These are phyloP conservation scores for Scaptomyza flava DNA, from an alignment of 2,888 invertebrate genomes.

Conservation along the genomic window DNA sequence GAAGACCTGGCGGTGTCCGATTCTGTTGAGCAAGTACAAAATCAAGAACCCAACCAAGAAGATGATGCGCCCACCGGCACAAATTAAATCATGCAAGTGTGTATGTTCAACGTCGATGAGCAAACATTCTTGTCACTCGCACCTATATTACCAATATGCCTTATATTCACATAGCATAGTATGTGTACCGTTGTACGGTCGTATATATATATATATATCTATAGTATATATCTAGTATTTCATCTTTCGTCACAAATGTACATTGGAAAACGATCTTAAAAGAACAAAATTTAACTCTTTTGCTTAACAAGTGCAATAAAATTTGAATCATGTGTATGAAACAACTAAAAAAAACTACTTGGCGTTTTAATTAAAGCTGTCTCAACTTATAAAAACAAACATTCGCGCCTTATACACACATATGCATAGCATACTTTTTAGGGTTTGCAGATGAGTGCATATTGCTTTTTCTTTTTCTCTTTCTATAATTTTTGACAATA, in stretches of 20 bases:
- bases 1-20: background rate
- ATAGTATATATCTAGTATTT: background rate
- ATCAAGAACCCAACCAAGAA: background rate
- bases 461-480: background rate
- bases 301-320: background rate
- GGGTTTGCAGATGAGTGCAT: background rate
- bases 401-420: too few species aligned
- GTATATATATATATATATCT: background rate
- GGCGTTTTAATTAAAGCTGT: background rate
- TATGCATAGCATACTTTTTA: background rate
- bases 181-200: background rate
- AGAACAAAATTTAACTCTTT: background rate
- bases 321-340: background rate
- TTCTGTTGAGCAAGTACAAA: background rate
- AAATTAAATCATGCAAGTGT: background rate
- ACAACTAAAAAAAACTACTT: background rate
- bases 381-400: too few species aligned
- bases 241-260: background rate
- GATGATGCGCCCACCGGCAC: background rate
- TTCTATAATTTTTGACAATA: background rate
- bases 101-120: too few species aligned
- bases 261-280: conserved; percentile 1
- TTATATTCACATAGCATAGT: background rate
- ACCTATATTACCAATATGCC: background rate
- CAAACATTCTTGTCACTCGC: background rate